Percentiles rank a stretch among this genome's conserved stretches.
Evolutionary conservation across 2,113 vertebrate genomes (phyloP).

Genomic region (Meles meles): DNA sequence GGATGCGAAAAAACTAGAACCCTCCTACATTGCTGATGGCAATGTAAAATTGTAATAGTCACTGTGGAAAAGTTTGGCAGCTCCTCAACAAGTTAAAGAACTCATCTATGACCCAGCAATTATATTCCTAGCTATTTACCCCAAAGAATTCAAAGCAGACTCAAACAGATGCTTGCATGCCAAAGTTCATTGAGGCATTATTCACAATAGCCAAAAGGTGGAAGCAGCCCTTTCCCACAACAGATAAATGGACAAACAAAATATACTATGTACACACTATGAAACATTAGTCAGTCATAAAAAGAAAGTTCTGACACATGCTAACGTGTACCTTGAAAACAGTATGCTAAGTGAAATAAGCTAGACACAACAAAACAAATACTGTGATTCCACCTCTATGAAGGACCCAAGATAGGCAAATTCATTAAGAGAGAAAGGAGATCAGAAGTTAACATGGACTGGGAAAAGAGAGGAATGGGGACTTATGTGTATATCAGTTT

Average conservation of each 20-base stretch:
- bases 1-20: background rate
- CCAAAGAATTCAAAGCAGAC: background rate
- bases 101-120: background rate
- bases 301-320: background rate
- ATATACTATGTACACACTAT: background rate
- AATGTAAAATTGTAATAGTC: background rate
- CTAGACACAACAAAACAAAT: background rate
- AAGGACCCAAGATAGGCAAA: background rate
- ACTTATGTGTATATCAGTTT: background rate
- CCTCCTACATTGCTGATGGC: background rate
- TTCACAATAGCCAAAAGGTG: background rate
- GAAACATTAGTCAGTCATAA: background rate
- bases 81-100: slow-evolving; percentile 10
- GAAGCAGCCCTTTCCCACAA: background rate
- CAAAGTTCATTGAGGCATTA: background rate
- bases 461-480: background rate
- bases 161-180: background rate
- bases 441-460: background rate
- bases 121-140: background rate
- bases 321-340: background rate
- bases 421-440: background rate
- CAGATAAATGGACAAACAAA: background rate
- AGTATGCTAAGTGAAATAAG: background rate
- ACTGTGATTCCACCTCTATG: background rate
- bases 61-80: background rate